Conservation (phyloP, 2,888 invertebrate genomes). For the Thyatira batis region DNA sequence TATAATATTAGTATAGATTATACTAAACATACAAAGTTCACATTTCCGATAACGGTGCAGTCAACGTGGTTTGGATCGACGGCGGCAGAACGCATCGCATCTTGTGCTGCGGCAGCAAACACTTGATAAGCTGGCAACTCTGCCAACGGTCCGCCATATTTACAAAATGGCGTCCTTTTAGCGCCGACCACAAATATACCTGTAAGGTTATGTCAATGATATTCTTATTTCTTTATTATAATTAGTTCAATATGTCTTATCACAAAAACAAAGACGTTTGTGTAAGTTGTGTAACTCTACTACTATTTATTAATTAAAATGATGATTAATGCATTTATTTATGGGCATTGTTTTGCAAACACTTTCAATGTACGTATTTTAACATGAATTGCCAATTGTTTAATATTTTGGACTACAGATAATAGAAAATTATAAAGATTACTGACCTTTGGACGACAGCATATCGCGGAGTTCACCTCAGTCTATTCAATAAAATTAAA, state of each 20-base stretch:
- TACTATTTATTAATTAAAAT: no score
- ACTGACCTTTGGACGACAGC: slow-evolving; percentile 43
- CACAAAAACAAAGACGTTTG: no score
- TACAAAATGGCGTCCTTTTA: slow-evolving; percentile 72
- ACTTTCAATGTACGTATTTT: no score
- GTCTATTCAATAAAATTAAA: background rate
- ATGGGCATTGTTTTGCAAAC: no score
- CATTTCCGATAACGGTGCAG: slow-evolving; percentile 65
- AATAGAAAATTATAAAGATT: slow-evolving; percentile 7
- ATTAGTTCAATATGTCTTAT: no score
- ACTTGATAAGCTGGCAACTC: slow-evolving; percentile 63
- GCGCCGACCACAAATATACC: slow-evolving; percentile 70
- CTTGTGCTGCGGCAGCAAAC: slow-evolving; percentile 68
- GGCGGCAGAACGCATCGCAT: slow-evolving; percentile 55
- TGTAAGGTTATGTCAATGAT: no score
- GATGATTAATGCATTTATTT: no score
- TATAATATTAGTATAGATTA: no score
- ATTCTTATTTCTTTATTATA: no score
- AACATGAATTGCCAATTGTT: no score
- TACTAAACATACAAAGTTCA: slow-evolving; percentile 58
- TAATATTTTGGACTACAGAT: background rate
- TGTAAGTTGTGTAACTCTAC: no score
- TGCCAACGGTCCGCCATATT: slow-evolving; percentile 61
- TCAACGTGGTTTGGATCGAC: slow-evolving; percentile 55
- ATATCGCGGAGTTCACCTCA: slow-evolving; percentile 17